phyloP scores from a whole-genome alignment of 2,113 vertebrate genomes.

The Otolemur garnettii region DNA sequence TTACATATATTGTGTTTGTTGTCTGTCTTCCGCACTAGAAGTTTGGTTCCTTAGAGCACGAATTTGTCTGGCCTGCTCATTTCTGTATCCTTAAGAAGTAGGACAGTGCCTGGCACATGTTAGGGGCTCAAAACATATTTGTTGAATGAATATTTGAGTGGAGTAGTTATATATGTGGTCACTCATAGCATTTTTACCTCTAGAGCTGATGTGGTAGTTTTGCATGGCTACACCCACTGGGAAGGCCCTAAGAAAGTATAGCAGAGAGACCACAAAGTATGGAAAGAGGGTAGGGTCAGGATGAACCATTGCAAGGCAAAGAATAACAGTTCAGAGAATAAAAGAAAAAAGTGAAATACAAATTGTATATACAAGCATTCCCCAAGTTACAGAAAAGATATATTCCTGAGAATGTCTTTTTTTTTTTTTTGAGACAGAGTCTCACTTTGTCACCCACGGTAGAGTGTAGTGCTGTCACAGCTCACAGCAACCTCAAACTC shows the following conservation, averaged over 20 bases:
- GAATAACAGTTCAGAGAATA: not conserved
- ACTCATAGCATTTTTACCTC: not conserved
- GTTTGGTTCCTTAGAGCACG: not conserved
- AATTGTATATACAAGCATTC: not conserved
- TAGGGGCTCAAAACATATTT: not conserved
- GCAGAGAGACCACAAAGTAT: not conserved
- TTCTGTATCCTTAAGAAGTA: not conserved
- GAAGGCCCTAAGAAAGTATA: constrained; percentile 17
- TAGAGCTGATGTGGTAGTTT: not conserved
- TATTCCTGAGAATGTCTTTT: too few relatives aligned
- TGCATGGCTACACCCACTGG: not conserved
- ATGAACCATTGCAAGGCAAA: not conserved
- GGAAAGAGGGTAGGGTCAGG: not conserved
- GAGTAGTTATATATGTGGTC: not conserved
- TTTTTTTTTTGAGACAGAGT: too few relatives aligned
- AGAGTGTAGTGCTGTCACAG: too few relatives aligned
- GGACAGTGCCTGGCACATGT: not conserved
- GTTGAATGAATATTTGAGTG: not conserved
- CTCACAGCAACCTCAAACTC: too few relatives aligned
- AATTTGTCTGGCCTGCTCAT: constrained; percentile 3
- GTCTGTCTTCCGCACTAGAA: not conserved
- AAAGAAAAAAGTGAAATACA: not conserved
- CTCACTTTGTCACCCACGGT: too few relatives aligned
- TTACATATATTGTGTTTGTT: constrained; percentile 2
- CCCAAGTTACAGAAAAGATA: too few relatives aligned